phyloP scores from a whole-genome alignment of 2,113 vertebrate genomes.

The Zosterops borbonicus region DNA sequence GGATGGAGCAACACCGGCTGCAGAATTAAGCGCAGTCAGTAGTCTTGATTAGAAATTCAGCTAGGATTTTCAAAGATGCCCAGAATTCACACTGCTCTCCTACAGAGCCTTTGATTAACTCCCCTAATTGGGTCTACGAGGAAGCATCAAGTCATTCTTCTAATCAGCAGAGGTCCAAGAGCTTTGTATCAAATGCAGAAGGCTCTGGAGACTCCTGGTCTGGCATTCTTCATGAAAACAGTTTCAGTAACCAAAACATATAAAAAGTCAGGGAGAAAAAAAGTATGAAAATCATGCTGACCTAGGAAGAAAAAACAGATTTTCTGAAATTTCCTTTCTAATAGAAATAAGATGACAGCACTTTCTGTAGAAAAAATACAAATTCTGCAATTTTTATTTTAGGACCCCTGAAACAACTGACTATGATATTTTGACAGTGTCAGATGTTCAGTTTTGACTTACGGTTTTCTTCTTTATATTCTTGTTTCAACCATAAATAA shows the following conservation, averaged over 20 bases:
- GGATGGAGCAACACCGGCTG: not conserved
- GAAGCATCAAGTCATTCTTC: fast-evolving
- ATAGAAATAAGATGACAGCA: not conserved
- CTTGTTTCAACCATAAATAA: not conserved
- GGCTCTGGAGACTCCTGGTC: not conserved
- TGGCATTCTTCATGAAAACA: not conserved
- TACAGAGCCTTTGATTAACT: not conserved
- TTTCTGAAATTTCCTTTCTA: not conserved
- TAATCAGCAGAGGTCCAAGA: not conserved
- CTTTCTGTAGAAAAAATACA: not conserved
- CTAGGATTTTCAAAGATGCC: not conserved
- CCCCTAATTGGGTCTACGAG: not conserved
- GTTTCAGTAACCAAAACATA: not conserved
- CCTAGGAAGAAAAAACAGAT: not conserved
- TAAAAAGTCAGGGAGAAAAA: not conserved
- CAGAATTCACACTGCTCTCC: not conserved
- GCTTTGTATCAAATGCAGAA: not conserved
- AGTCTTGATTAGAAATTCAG: not conserved
- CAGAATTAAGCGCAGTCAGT: not conserved
- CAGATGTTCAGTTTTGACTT: not conserved
- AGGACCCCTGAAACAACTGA: not conserved
- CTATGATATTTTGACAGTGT: not conserved
- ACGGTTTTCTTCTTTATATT: not conserved
- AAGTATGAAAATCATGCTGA: not conserved
- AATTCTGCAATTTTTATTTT: slow-evolving; percentile 14